Conservation (phyloP, 2,113 vertebrate species). For the Callocephalon fimbriatum region DNA sequence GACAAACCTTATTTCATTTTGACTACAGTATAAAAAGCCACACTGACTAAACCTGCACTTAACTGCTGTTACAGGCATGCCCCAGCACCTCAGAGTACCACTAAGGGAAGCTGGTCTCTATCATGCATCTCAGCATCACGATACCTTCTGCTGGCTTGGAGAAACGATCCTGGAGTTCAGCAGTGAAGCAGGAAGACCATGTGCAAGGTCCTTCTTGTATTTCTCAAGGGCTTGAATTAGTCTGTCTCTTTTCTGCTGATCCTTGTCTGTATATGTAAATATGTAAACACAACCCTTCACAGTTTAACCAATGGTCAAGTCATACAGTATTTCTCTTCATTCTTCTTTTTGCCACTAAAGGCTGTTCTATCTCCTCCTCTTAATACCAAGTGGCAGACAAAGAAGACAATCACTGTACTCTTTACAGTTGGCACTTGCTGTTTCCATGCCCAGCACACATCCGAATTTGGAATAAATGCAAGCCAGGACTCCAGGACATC, state of each 20-base stretch:
- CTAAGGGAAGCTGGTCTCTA: neutral
- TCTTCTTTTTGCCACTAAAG: neutral
- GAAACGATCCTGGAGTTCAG: conserved; percentile 24
- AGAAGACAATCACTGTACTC: neutral
- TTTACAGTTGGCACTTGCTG: neutral
- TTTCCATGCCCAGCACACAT: neutral
- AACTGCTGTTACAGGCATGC: neutral
- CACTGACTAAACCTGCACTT: neutral
- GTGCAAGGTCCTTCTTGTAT: conserved; percentile 3
- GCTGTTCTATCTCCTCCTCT: neutral
- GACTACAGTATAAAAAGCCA: neutral
- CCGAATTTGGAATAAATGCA: neutral
- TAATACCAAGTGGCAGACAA: neutral
- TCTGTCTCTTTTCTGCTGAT: conserved; percentile 67
- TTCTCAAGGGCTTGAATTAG: conserved; percentile 50
- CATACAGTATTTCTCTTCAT: neutral
- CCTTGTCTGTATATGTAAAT: conserved; percentile 43
- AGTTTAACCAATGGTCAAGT: neutral
- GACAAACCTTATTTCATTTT: neutral
- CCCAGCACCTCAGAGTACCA: neutral
- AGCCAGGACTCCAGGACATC: neutral
- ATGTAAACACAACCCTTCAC: neutral
- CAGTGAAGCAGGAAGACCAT: neutral
- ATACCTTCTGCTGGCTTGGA: conserved; percentile 40
- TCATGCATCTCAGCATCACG: neutral